Base-by-base conservation (phyloP, 2,113 vertebrate genomes). In the Rhombomys opimus region DNA sequence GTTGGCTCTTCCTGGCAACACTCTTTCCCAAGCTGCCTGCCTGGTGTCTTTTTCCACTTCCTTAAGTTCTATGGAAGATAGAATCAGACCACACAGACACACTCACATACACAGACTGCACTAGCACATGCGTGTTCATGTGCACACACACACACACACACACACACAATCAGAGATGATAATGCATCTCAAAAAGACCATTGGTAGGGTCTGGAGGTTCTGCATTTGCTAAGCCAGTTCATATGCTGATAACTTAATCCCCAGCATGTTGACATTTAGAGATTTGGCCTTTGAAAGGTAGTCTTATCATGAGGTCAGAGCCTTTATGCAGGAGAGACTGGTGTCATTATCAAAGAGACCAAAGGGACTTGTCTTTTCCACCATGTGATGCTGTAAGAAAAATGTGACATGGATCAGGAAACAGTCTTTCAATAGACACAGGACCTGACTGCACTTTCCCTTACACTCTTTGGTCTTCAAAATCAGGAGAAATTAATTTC, bases 311-410 rank as follows among this genome's bases (percentile, higher is more conserved):
- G 54, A 76, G 0, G 46, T 57, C 41, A 70, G 78, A 70, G 30
- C 2, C 30, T 22, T 22, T 10, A 20, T 20, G 14, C 7, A 46
- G 27, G 2, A n/a, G 2, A 15, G 2, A 15, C 17, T 65, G 5
- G 18, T 41, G 13, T 20, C 27, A 22, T 59, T 46, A 76, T 10
- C 32, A 65, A 65, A 46, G n/a, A 59, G 30, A 20, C 35, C 50
- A 76, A 46, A 32, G 5, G 13, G 35, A 52, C 22, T 67, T 41
- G 35, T 77, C 65, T 77, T 2, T 9, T 52, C 30, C 7, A n/a
- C 12, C 22, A 72, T 4, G 13, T 17, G 6, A 3, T n/a, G 22
- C 50, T 68, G 61, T 25, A 52, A 14, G 52, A 38, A 80, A 38
- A 87, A 2, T 0, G 6, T 46, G 32, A n/a, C n/a, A 41, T 52